phyloP scores from a whole-genome alignment of 1,140 invertebrate species.

The Drosophila ogumai region DNA sequence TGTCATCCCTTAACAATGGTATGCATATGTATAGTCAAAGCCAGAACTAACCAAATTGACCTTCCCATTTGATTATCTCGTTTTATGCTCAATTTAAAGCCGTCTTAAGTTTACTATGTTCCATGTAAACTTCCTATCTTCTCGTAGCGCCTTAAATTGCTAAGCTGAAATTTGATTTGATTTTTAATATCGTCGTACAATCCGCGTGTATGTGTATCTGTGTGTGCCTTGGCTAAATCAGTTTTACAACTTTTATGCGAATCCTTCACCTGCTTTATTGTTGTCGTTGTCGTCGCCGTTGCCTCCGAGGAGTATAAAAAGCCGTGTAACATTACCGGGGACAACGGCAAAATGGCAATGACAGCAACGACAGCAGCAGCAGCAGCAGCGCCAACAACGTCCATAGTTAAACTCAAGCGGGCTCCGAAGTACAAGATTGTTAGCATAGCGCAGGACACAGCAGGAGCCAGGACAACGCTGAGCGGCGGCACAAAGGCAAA shows the following conservation, averaged over 20 bases:
- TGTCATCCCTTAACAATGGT: no score
- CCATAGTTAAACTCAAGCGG: slow-evolving; percentile 57
- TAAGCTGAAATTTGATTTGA: slow-evolving; percentile 71
- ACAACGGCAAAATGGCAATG: slow-evolving; percentile 65
- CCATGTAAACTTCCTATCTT: neutral
- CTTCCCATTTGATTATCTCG: neutral
- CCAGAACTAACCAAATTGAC: neutral
- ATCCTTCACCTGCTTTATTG: slow-evolving; percentile 72
- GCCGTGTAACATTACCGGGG: slow-evolving; percentile 57
- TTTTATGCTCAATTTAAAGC: slow-evolving; percentile 1
- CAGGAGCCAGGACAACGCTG: slow-evolving; percentile 43
- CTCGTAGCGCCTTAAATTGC: slow-evolving; percentile 24
- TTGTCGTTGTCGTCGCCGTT: slow-evolving; percentile 38
- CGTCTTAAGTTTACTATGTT: neutral
- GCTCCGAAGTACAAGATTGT: slow-evolving; percentile 69
- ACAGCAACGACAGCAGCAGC: slow-evolving; percentile 43
- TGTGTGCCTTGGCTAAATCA: slow-evolving; percentile 53
- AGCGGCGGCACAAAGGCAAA: slow-evolving; percentile 63
- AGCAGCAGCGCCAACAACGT: slow-evolving; percentile 47
- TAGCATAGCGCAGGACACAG: slow-evolving; percentile 53
- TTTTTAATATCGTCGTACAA: slow-evolving; percentile 57
- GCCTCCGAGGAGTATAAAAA: slow-evolving; percentile 55
- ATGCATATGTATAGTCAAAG: no score
- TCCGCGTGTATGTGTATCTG: neutral
- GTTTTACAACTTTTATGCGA: slow-evolving; percentile 69